Evolutionary conservation across 35 echinoderm and acorn worm genomes (phyloP).

Genomic region (Lytechinus variegatus): DNA sequence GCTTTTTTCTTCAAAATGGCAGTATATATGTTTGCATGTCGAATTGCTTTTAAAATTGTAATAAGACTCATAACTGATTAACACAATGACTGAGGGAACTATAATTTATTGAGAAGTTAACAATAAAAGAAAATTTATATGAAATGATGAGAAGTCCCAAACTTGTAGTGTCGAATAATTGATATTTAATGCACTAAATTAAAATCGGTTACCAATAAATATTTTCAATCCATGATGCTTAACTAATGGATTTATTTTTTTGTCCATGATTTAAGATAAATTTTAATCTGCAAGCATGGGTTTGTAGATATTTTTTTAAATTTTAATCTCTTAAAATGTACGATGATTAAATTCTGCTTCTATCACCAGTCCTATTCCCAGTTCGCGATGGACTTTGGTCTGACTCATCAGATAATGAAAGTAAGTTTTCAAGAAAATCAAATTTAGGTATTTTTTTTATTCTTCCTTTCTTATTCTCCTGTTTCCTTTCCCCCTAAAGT

Average conservation of each 20-base stretch:
- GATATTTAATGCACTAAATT: neutral
- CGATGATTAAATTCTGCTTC: constrained; percentile 20
- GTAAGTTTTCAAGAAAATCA: constrained; percentile 27
- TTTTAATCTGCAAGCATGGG: neutral
- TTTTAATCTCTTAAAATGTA: constrained; percentile 25
- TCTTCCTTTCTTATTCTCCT: neutral
- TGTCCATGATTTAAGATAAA: too few relatives aligned
- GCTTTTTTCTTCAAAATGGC: neutral
- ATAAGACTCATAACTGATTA: neutral
- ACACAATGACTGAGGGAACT: neutral
- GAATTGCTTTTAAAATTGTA: neutral
- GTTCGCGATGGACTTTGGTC: neutral
- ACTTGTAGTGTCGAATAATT: neutral
- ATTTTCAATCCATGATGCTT: neutral
- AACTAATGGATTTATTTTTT: too few relatives aligned
- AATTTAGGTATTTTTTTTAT: constrained; percentile 10
- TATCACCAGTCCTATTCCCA: constrained; percentile 27
- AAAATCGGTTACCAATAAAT: neutral
- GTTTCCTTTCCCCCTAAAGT: neutral
- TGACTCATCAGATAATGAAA: constrained; percentile 28
- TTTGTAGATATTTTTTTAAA: neutral
- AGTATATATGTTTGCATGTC: neutral
- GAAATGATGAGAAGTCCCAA: neutral
- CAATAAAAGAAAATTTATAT: neutral
- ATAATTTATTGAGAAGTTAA: neutral